phyloP scores from a whole-genome alignment of 2,888 invertebrate species.

The Polylopha cassiicola region DNA sequence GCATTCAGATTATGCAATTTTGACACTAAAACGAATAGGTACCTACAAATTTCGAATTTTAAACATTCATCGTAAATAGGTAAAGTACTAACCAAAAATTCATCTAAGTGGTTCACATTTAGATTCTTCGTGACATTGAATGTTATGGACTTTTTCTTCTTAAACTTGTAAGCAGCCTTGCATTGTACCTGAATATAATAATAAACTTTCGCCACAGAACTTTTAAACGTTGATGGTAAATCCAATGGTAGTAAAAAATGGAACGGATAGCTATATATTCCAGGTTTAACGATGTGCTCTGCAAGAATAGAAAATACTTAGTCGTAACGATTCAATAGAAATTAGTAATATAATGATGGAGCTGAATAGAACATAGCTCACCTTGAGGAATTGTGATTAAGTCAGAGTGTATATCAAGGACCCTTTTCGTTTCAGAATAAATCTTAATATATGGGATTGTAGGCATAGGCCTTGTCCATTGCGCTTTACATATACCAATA shows the following conservation, averaged over 20 bases:
- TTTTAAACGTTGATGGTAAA: slow-evolving; percentile 57
- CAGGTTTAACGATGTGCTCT: slow-evolving; percentile 48
- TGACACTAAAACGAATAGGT: too few species aligned
- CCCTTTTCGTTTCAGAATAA: slow-evolving; percentile 52
- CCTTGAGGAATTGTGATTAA: slow-evolving; percentile 43
- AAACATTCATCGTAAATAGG: too few species aligned
- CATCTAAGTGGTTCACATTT: slow-evolving; percentile 48
- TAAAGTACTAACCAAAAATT: slow-evolving; percentile 42
- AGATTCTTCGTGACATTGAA: slow-evolving; percentile 49
- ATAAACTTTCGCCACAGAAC: slow-evolving; percentile 50
- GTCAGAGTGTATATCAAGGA: slow-evolving; percentile 45
- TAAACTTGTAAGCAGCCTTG: slow-evolving; percentile 41
- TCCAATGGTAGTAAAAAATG: slow-evolving; percentile 56
- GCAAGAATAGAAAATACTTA: slow-evolving; percentile 23
- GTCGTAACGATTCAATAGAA: neutral
- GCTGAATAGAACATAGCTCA: slow-evolving; percentile 24
- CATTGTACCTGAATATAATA: slow-evolving; percentile 54
- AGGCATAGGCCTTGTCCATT: slow-evolving; percentile 57
- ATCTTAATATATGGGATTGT: slow-evolving; percentile 59
- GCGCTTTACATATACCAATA: slow-evolving; percentile 51
- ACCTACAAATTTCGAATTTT: too few species aligned
- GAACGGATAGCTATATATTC: slow-evolving; percentile 52
- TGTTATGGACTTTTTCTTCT: slow-evolving; percentile 35
- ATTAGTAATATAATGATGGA: slow-evolving; percentile 12
- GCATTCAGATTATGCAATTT: too few species aligned